Evolutionary conservation across 2,888 invertebrate genomes (phyloP), one percentile per base, ranked within the genome.

Genomic region (Sinhomidia bicolor): DNA sequence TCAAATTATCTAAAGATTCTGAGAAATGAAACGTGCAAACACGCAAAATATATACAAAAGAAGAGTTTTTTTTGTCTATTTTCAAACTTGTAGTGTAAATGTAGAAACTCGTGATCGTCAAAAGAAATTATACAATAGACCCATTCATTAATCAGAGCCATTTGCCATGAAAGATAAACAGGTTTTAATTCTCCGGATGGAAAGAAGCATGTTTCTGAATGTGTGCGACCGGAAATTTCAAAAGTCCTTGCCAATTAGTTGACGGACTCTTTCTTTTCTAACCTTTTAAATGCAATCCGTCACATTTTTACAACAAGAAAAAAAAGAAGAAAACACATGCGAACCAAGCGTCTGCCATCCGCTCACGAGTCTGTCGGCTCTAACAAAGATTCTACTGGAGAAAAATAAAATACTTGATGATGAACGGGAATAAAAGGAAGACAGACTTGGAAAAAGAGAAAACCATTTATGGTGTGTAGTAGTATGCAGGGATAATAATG

Each of bases 191-290:
- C 76, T 82, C 82, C 82, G 74, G 62, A 82, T 74, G 60, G 65
- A 26, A 62, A 82, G 62, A 20, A 17, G 62, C 51, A 76, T 60
- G 20, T 79, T 79, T 41, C 68, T 32, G 26, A 57, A 32, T 80
- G 82, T 36, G 10, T 88, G 65, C 12, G 23, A 54, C 81, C 82
- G 87, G 82, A 88, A 88, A 87, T 87, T 82, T 74, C 78, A 44
- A 78, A 80, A 82, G 82, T 78, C 82, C 20, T 88, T 88, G 87
- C 87, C 87, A 82, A 82, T 82, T 88, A 88, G 62, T 68, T 82
- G 82, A 76, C 82, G 51, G 87, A 62, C 65, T 51, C 47, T 82
- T 82, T 44, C 62, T 81, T 44, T 41, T 14, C 36, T 32, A 20
- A 29, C 81, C 60, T 80, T 82, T 65, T 76, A 88, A 82, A 88